Conservation (phyloP, 2,113 vertebrate species). For the Hystrix cristata region DNA sequence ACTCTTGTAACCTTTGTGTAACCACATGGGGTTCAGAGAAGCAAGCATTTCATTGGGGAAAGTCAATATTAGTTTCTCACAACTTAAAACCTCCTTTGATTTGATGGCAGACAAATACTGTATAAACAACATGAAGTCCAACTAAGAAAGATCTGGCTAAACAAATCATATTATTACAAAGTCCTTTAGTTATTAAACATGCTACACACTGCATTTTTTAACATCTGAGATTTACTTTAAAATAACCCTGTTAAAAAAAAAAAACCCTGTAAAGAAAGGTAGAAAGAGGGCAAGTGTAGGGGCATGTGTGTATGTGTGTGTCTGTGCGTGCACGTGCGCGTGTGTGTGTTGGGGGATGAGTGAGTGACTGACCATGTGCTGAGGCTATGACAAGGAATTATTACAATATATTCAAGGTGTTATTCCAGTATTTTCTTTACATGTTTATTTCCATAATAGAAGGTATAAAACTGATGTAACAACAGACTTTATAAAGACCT, state of each 20-base stretch:
- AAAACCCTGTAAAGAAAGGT: background rate
- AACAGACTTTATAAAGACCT: background rate
- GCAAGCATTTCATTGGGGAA: background rate
- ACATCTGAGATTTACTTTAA: background rate
- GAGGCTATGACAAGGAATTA: background rate
- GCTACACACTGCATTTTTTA: background rate
- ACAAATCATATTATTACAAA: background rate
- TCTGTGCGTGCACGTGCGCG: background rate
- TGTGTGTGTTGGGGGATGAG: background rate
- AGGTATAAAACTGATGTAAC: background rate
- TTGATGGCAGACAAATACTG: background rate
- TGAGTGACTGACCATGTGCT: background rate
- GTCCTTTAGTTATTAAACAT: background rate
- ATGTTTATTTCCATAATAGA: slow-evolving; percentile 33
- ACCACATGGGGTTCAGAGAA: background rate
- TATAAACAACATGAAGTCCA: background rate
- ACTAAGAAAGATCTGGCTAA: background rate
- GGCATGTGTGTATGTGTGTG: too few species aligned
- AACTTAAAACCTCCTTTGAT: background rate
- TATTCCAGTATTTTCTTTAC: background rate
- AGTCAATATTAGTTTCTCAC: background rate
- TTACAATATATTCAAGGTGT: background rate
- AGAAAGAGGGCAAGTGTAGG: background rate
- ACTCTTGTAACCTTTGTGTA: background rate
- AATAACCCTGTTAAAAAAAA: background rate